Base-by-base conservation (phyloP, 2,888 invertebrate species). In the Brassicogethes aeneus region DNA sequence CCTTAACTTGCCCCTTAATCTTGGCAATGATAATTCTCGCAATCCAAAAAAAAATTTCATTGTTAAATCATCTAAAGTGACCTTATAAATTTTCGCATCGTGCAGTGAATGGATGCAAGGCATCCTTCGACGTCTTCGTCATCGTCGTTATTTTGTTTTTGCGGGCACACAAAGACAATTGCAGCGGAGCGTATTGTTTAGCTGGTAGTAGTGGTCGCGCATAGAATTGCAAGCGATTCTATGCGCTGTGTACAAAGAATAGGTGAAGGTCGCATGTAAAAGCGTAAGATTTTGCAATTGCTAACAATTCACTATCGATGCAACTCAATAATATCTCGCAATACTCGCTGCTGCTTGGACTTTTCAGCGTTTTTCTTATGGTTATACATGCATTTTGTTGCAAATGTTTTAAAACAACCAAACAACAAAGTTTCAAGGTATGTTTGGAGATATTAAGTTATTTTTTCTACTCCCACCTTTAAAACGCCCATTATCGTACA, bases 231-330 rank as follows among this genome's bases (percentile, higher is more conserved):
- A n/a, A n/a, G n/a, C n/a, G n/a, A n/a, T n/a, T n/a, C n/a, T n/a
- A n/a, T n/a, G n/a, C n/a, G n/a, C n/a, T n/a, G n/a, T n/a, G n/a
- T n/a, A n/a, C n/a, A n/a, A n/a, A 35, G 17, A 47, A 47, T 47
- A 47, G 47, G 44, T 47, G 47, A 47, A 47, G 47, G 47, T 47
- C 47, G 42, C 30, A 45, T 47, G 47, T 47, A 47, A 47, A 47
- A 47, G 47, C 39, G 39, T 34, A 37, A 32, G 39, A 42, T 47
- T 47, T 47, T 44, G 47, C 47, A 47, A 47, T n/a, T 37, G 39
- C 42, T 37, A 39, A 38, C 43, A 46, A 43, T 44, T 41, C 41
- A 41, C 41, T 46, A 41, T 46, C 43, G 40, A 46, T 46, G 35
- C 46, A 43, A 40, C 40, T 23, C 23, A 10, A 23, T 23, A 23